phyloP scores from a whole-genome alignment of 2,797 vertebrate genomes.

The Lates japonicus region DNA sequence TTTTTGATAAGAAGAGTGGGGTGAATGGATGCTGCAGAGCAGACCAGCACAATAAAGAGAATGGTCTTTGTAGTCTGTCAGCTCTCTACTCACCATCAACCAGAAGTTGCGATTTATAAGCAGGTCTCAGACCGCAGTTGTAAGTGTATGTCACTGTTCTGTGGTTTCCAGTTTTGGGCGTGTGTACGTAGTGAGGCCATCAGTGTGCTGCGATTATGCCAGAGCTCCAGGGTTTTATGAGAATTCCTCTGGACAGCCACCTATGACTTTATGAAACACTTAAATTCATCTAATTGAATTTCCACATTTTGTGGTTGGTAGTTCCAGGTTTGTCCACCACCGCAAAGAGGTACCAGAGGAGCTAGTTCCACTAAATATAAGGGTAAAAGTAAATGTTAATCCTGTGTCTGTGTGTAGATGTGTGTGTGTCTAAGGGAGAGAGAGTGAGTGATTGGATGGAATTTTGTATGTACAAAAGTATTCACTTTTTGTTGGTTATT shows the following conservation, averaged over 20 bases:
- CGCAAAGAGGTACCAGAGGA: constrained; percentile 78
- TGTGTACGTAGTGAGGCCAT: constrained; percentile 70
- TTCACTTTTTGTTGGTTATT: constrained; percentile 40
- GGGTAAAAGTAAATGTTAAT: constrained; percentile 66
- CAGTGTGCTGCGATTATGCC: constrained; percentile 73
- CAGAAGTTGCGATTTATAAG: constrained; percentile 68
- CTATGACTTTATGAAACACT: constrained; percentile 90
- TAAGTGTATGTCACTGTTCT: constrained; percentile 74
- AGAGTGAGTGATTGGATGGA: background rate
- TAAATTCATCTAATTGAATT: constrained; percentile 89
- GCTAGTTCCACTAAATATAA: constrained; percentile 73
- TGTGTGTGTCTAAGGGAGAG: constrained; percentile 10
- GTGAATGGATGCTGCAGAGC: constrained; percentile 40
- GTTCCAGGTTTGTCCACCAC: constrained; percentile 80
- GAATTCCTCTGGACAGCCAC: constrained; percentile 88
- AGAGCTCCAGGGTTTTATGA: constrained; percentile 81
- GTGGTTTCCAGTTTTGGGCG: constrained; percentile 74
- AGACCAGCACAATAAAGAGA: constrained; percentile 32
- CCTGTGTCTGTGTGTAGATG: constrained; percentile 34
- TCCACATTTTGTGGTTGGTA: constrained; percentile 86
- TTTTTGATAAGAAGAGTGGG: constrained; percentile 37
- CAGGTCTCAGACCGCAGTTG: constrained; percentile 71
- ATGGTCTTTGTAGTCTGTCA: constrained; percentile 45
- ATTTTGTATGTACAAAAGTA: constrained; percentile 16
- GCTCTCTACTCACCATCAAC: constrained; percentile 35